phyloP scores from a whole-genome alignment of 2,797 vertebrate species.

The Hydrophis major region DNA sequence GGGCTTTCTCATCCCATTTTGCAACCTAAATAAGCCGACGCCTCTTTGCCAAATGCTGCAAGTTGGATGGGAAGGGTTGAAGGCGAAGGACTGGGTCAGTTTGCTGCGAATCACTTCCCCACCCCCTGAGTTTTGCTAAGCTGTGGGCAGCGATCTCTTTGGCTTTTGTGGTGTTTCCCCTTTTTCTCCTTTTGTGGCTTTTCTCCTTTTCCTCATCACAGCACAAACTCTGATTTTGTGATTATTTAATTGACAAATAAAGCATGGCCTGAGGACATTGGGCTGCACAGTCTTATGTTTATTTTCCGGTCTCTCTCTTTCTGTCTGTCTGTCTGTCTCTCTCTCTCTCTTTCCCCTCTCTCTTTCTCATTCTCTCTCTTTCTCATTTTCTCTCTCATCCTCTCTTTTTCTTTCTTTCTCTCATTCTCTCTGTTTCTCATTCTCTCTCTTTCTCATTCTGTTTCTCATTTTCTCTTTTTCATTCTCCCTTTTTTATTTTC shows the following conservation, averaged over 20 bases:
- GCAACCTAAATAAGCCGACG: not conserved
- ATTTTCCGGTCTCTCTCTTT: not conserved
- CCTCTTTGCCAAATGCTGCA: not conserved
- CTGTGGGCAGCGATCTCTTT: not conserved
- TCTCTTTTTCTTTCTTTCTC: too few species aligned
- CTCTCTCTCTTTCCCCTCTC: too few species aligned
- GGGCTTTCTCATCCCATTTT: not conserved
- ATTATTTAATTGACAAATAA: slow-evolving; percentile 42
- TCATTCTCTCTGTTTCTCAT: too few species aligned
- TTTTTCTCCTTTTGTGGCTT: not conserved
- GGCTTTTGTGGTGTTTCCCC: too few species aligned
- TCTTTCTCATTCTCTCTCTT: too few species aligned
- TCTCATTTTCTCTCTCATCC: too few species aligned
- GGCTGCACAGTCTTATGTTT: not conserved
- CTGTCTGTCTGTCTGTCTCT: too few species aligned
- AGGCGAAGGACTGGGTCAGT: not conserved
- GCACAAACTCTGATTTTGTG: not conserved
- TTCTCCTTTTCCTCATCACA: not conserved
- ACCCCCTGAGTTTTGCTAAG: slow-evolving; percentile 7
- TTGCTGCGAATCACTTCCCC: not conserved
- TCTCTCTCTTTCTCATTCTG: too few species aligned
- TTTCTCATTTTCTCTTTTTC: too few species aligned
- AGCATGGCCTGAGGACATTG: slow-evolving; percentile 47
- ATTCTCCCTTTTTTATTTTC: too few species aligned
- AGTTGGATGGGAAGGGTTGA: not conserved